Percentiles rank a stretch among this genome's conserved stretches.
These are phyloP conservation scores for Caenorhabditis remanei DNA, from an alignment of 1,140 invertebrate genomes.

Conservation along the genomic window DNA sequence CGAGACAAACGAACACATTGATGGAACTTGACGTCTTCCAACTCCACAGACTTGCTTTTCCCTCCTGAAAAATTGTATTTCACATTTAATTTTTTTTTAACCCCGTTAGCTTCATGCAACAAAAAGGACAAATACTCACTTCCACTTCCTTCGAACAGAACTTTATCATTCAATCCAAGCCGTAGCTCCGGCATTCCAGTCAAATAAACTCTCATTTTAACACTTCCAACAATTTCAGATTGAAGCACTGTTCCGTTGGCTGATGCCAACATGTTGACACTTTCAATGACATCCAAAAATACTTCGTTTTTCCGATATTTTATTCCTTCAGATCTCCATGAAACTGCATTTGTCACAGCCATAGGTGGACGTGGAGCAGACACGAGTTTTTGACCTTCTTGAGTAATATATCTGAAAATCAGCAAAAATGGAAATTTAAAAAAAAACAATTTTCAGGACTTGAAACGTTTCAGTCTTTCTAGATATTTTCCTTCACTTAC, in stretches of 20 bases:
- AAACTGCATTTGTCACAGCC: conserved; percentile 99
- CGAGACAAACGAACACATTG: conserved; percentile 81
- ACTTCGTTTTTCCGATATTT: conserved; percentile 99
- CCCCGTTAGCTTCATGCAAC: neutral
- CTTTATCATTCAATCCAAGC: conserved; percentile 98
- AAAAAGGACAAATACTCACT: conserved; percentile 79
- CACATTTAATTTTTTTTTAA: no score
- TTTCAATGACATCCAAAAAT: conserved; percentile 99
- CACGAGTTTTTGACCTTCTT: conserved; percentile 99
- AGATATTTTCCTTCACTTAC: conserved; percentile 61
- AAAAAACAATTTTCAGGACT: no score
- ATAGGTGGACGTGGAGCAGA: conserved; percentile 92
- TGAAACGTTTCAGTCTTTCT: no score
- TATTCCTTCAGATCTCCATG: conserved; percentile 98
- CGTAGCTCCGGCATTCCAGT: conserved; percentile 99
- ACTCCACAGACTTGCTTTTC: conserved; percentile 79
- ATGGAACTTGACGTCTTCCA: conserved; percentile 82
- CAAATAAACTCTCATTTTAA: conserved; percentile 98
- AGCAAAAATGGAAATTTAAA: neutral
- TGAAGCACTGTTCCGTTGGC: conserved; percentile 96
- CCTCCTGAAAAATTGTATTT: conserved; percentile 73
- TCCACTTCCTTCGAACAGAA: conserved; percentile 97
- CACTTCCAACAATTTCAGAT: conserved; percentile 99
- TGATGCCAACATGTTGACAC: conserved; percentile 96
- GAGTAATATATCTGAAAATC: conserved; percentile 84